Base-by-base conservation (phyloP, 2,797 vertebrate genomes). In the Myotis myotis region DNA sequence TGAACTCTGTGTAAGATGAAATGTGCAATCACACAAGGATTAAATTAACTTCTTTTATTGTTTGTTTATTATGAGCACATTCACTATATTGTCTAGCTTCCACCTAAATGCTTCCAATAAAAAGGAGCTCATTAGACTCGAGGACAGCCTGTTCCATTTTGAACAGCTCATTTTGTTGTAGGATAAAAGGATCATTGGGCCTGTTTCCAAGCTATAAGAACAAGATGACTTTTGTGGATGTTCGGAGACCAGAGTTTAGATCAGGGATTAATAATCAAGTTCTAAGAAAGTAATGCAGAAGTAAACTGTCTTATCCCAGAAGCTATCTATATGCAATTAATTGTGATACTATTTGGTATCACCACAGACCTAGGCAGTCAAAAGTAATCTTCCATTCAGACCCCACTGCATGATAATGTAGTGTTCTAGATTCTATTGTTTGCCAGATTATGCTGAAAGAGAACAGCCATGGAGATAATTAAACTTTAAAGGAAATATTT, bases 121-220 rank as follows among this genome's bases (percentile, higher is more conserved):
- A 89, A 83, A 49, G 28, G 6, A 96, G 80, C 28, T 80, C 55
- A 84, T 90, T 96, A 64, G 36, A 28, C 19, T 25, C 15, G 30
- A 91, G 87, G 81, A 86, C n/a, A 89, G 64, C n/a, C 49, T 80
- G 81, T 64, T 91, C 30, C 17, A n/a, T 86, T 83, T 88, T 81
- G 66, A 57, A 64, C 13, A 89, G 20, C 91, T 94, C n/a, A 89
- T 93, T 96, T 94, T 93, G 41, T 91, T 95, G n/a, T 25, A 88
- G 64, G 20, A 84, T 94, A 83, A 96, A 89, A 87, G 51, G 53
- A 92, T 95, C 79, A 72, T 55, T 94, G 87, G 51, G 47, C 66
- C 33, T 38, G 33, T 86, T 95, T 86, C 51, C 38, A 89, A 36
- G 36, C 28, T 95, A 1, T 74, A 36, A 23, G 44, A 92, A 92